Base-by-base conservation (phyloP, 2,888 invertebrate species). In the Machimus rusticus region DNA sequence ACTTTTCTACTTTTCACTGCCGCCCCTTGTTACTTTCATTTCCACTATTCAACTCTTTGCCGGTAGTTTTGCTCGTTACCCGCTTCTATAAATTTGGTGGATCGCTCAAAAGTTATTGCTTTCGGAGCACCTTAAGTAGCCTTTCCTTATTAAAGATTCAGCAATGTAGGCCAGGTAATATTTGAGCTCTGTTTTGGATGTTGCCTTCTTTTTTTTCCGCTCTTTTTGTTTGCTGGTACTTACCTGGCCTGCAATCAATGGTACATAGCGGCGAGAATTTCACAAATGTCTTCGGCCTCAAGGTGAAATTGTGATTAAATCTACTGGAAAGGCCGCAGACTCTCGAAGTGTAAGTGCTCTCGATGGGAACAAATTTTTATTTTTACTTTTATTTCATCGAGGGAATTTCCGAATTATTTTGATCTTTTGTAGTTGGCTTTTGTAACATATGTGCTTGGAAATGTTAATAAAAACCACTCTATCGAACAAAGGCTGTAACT, bases 11-110 rank as follows among this genome's bases (percentile, higher is more conserved):
- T 79, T 79, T 79, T 79, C 51, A 14, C 66, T 66, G 76, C n/a
- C 39, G 37, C 76, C 34, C 39, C 82, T 82, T 82, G 66, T 82
- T 82, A 82, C 82, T 82, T 82, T 82, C 82, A 82, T 57, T 82
- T 66, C 82, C n/a, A 76, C 39, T 28, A 23, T n/a, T 16, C n/a
- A 16, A 51, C 51, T 51, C 23, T 23, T 66, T n/a, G 66, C 66
- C 66, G 66, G 19, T 66, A 23, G 66, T 66, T 19, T 19, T 19
- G 66, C 28, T 66, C 66, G 76, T 76, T 76, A n/a, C 37, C 16
- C 19, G 76, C 37, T 39, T 76, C 76, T 76, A 39, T n/a, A 37
- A 76, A 34, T 76, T 34, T 37, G 76, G 76, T 1, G 28, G 74
- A 74, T 74, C 74, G 28, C 28, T 34, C 55, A 81, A 39, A 81